Percentiles rank a stretch among this genome's conserved stretches.
phyloP scores from a whole-genome alignment of 2,888 invertebrate species.

The Melipona beecheii region DNA sequence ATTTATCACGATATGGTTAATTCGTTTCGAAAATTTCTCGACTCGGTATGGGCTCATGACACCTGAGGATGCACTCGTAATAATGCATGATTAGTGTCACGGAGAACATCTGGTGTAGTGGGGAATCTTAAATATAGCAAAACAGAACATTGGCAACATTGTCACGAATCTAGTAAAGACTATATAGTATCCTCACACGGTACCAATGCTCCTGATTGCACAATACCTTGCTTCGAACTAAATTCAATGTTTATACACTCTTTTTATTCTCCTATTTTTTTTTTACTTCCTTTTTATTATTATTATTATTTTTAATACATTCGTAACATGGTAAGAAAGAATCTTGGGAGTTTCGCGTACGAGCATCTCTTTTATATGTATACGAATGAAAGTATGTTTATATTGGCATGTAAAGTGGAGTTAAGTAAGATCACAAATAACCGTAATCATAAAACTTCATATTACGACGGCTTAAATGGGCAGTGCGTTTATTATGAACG shows the following conservation, averaged over 20 bases:
- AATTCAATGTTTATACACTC: conserved; percentile 13
- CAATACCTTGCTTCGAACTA: conserved; percentile 45
- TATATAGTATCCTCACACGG: conserved; percentile 48
- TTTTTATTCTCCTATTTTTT: too few relatives aligned
- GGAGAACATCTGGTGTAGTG: conserved; percentile 41
- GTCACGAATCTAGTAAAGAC: conserved; percentile 54
- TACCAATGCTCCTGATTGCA: conserved; percentile 52
- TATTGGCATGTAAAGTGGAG: conserved; percentile 59
- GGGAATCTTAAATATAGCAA: conserved; percentile 61
- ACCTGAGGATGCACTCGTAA: conserved; percentile 53
- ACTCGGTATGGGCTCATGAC: conserved; percentile 31
- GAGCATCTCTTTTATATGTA: conserved; percentile 16
- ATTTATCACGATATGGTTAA: conserved; percentile 1
- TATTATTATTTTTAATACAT: background rate
- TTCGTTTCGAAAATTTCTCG: conserved; percentile 11
- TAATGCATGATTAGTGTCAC: conserved; percentile 51
- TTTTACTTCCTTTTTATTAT: background rate
- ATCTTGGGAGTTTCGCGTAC: background rate
- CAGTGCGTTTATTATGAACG: conserved; percentile 51
- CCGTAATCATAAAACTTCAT: conserved; percentile 56
- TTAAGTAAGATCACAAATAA: conserved; percentile 58
- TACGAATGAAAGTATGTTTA: conserved; percentile 52
- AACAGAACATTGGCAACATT: conserved; percentile 64
- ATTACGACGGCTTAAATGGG: conserved; percentile 48
- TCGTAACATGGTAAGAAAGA: background rate